Evolutionary conservation across 2,113 vertebrate species (phyloP).

Genomic region (Cavia porcellus): DNA sequence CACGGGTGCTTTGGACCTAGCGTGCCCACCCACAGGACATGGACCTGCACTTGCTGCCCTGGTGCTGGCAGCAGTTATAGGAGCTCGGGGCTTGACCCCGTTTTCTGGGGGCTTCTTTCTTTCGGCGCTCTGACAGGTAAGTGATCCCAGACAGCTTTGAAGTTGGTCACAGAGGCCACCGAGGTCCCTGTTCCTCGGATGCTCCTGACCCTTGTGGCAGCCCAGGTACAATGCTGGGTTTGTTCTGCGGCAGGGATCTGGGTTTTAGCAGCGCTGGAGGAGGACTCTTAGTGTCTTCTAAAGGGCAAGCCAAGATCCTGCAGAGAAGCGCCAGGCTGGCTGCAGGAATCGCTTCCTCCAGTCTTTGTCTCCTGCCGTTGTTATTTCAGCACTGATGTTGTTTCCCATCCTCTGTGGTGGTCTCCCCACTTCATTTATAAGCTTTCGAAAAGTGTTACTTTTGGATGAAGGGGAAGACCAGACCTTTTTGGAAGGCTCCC

Average conservation of each 20-base stretch:
- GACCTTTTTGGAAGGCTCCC: constrained; percentile 30
- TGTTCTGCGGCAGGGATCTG: constrained; percentile 63
- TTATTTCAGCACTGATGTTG: constrained; percentile 18
- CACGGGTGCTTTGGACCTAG: not conserved
- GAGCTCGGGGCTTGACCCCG: not conserved
- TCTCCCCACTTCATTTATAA: constrained; percentile 44
- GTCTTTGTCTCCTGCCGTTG: not conserved
- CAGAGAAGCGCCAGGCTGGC: not conserved
- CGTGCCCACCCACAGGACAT: not conserved
- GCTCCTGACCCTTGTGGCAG: not conserved
- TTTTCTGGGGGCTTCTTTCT: not conserved
- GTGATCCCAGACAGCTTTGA: constrained; percentile 57
- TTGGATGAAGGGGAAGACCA: constrained; percentile 42
- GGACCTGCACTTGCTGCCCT: constrained; percentile 35
- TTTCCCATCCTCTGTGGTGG: not conserved
- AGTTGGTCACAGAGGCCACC: constrained; percentile 30
- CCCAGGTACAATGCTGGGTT: constrained; percentile 60
- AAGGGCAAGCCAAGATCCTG: constrained; percentile 67
- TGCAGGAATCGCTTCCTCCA: not conserved
- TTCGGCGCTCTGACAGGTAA: constrained; percentile 36
- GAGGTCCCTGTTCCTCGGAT: not conserved
- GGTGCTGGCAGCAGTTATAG: constrained; percentile 17
- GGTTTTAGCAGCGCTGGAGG: constrained; percentile 49
- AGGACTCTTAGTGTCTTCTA: constrained; percentile 59
- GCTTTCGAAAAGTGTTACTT: constrained; percentile 45